Percentiles rank a stretch among this genome's conserved stretches.
These are phyloP conservation scores for Microplitis mediator DNA, from an alignment of 1,140 invertebrate species.

Conservation along the genomic window DNA sequence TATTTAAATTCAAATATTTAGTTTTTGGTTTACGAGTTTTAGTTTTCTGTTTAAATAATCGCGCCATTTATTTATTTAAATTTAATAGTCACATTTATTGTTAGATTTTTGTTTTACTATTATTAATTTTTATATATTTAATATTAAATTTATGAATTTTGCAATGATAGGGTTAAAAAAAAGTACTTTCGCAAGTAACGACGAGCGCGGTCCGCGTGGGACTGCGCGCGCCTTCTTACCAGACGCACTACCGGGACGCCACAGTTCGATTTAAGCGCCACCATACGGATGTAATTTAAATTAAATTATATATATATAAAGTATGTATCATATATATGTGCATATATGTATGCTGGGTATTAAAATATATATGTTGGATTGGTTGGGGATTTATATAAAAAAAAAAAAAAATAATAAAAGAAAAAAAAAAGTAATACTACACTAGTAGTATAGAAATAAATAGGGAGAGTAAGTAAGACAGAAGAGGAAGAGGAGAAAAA, in stretches of 20 bases:
- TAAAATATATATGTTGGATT: not conserved
- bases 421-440: not conserved
- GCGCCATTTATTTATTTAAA: too few species aligned
- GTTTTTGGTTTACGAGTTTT: not conserved
- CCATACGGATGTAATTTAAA: not conserved
- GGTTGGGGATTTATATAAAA: too few species aligned
- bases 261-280: not conserved
- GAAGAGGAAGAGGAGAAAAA: slow-evolving; percentile 27
- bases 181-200: slow-evolving; percentile 19
- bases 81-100: too few species aligned
- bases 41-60: too few species aligned
- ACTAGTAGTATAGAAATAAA: not conserved
- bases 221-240: slow-evolving; percentile 35
- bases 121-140: too few species aligned
- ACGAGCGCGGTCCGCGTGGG: slow-evolving; percentile 36
- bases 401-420: too few species aligned
- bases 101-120: too few species aligned
- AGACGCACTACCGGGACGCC: slow-evolving; percentile 30
- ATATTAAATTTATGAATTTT: not conserved
- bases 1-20: not conserved
- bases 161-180: not conserved
- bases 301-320: too few species aligned
- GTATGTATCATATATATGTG: not conserved
- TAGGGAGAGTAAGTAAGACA: slow-evolving; percentile 11
- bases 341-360: too few species aligned